phyloP scores from a whole-genome alignment of 1,140 invertebrate genomes.

The Nephila pilipes region DNA sequence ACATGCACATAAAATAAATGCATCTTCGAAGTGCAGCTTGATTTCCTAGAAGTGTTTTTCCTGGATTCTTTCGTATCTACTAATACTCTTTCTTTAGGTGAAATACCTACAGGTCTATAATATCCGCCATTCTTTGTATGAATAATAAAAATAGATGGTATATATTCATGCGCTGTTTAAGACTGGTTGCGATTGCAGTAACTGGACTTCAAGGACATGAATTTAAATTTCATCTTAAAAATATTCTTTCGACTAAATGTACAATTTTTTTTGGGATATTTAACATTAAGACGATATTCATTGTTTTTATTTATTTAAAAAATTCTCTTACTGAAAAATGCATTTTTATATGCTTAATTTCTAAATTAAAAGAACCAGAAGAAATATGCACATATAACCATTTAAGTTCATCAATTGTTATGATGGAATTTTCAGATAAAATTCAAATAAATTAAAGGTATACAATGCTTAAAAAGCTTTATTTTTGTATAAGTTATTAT shows the following conservation, averaged over 20 bases:
- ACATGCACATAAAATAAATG: constrained; percentile 52
- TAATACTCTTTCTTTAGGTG: constrained; percentile 6
- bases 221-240: neutral
- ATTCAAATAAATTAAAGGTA: no score
- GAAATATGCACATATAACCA: no score
- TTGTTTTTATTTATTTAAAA: neutral
- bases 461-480: no score
- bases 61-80: constrained; percentile 13
- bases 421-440: no score
- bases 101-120: constrained; percentile 38
- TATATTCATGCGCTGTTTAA: neutral
- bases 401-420: no score
- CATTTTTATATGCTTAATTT: no score
- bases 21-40: constrained; percentile 10
- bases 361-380: no score
- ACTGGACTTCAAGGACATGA: neutral
- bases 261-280: neutral
- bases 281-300: neutral
- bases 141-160: constrained; percentile 24
- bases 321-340: no score
- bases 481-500: no score
- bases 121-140: constrained; percentile 15
- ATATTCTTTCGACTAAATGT: neutral
- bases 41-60: neutral
- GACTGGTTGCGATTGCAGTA: neutral